phyloP scores from a whole-genome alignment of 2,888 invertebrate species.

The Adineta ricciae region DNA sequence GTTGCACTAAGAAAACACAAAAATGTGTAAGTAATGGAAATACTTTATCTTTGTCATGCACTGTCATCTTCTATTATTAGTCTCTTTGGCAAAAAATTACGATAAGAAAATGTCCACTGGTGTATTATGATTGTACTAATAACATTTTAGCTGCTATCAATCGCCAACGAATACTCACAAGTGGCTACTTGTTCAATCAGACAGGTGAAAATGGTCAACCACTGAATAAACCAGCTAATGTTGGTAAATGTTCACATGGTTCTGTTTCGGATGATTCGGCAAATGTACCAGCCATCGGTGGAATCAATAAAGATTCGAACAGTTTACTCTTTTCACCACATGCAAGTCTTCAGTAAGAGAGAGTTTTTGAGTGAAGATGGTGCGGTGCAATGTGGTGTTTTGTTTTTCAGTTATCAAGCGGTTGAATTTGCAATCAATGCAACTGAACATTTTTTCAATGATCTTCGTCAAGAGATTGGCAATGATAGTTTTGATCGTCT shows the following conservation, averaged over 20 bases:
- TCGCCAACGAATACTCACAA: too few species aligned
- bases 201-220: constrained; percentile 1
- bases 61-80: too few species aligned
- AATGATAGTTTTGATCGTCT: too few species aligned
- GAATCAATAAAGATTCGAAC: constrained; percentile 40
- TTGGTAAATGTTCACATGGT: constrained; percentile 39
- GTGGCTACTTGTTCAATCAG: constrained; percentile 12
- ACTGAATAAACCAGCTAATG: constrained; percentile 19
- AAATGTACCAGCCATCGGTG: constrained; percentile 37
- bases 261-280: constrained; percentile 37
- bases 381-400: neutral
- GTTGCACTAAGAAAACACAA: neutral
- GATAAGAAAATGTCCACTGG: too few species aligned
- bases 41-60: too few species aligned
- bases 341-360: neutral
- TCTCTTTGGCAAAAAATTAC: too few species aligned
- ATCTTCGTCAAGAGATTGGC: neutral
- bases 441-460: neutral
- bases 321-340: constrained; percentile 33
- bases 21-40: too few species aligned
- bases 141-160: too few species aligned
- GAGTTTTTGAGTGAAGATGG: too few species aligned
- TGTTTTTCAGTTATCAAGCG: neutral
- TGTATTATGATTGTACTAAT: too few species aligned
- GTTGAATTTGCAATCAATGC: neutral